These are phyloP conservation scores for Thera obeliscata DNA, from an alignment of 2,888 invertebrate species.

Conservation along the genomic window DNA sequence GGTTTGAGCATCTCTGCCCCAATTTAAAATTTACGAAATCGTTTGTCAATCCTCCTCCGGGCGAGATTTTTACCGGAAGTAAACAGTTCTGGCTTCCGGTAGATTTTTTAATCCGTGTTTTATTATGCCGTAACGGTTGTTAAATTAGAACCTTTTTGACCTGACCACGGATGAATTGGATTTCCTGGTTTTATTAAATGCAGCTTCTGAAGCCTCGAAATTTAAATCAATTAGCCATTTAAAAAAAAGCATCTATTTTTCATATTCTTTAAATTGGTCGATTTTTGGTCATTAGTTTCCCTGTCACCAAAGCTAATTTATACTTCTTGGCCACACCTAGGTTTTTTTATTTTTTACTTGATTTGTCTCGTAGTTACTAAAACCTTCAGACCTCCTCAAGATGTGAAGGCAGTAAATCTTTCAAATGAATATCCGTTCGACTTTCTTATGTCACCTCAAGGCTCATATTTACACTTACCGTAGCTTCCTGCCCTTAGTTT, in stretches of 20 bases:
- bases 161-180: constrained; percentile 28
- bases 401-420: constrained; percentile 60
- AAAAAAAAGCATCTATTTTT: too few species aligned
- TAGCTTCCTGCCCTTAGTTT: constrained; percentile 75
- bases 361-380: constrained; percentile 2
- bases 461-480: constrained; percentile 75
- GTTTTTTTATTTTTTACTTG: neutral
- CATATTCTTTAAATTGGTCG: too few species aligned
- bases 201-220: neutral
- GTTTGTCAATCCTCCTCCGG: constrained; percentile 46
- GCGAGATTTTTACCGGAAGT: constrained; percentile 63
- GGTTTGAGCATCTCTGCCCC: constrained; percentile 59
- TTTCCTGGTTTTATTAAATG: constrained; percentile 22
- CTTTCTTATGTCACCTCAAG: constrained; percentile 66
- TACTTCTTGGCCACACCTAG: too few species aligned
- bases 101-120: constrained; percentile 51
- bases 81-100: constrained; percentile 64
- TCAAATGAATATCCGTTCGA: constrained; percentile 73
- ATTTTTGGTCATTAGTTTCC: too few species aligned
- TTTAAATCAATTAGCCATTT: neutral
- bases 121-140: constrained; percentile 56
- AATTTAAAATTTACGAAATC: constrained; percentile 49
- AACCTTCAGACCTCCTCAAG: constrained; percentile 19
- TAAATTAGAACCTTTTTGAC: constrained; percentile 53
- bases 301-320: too few species aligned